Conservation (phyloP, 2,113 vertebrate genomes). For the Pogona vitticeps region DNA sequence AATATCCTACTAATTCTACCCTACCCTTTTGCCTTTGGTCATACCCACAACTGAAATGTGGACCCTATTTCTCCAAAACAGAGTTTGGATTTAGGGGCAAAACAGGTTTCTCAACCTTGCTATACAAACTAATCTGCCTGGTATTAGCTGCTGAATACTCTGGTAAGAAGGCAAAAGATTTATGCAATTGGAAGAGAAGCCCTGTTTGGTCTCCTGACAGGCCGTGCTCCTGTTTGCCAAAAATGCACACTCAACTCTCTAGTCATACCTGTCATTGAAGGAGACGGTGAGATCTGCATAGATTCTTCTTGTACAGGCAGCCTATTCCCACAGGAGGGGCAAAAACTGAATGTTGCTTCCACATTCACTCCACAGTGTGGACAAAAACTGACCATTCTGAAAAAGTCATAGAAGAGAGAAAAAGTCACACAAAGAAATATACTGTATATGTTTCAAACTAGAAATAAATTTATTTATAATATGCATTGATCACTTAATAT, state of each 20-base stretch:
- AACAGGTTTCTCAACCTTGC: too few relatives aligned
- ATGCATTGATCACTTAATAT: background rate
- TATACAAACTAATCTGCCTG: too few relatives aligned
- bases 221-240: background rate
- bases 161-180: too few relatives aligned
- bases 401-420: background rate
- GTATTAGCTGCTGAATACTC: background rate
- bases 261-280: slow-evolving; percentile 12
- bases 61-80: too few relatives aligned
- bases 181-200: too few relatives aligned
- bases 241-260: background rate
- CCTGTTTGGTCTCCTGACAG: background rate
- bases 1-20: too few relatives aligned
- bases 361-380: slow-evolving; percentile 83
- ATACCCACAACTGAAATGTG: too few relatives aligned
- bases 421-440: background rate
- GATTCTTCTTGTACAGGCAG: slow-evolving; percentile 64
- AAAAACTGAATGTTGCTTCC: slow-evolving; percentile 82
- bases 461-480: background rate
- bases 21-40: too few relatives aligned
- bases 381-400: slow-evolving; percentile 82
- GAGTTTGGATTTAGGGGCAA: too few relatives aligned
- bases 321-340: slow-evolving; percentile 83
- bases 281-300: slow-evolving; percentile 24
- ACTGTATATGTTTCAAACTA: background rate